Evolutionary conservation across 2,888 invertebrate genomes (phyloP), one percentile per base, ranked within the genome.

Genomic region (Sinotaia quadrata): DNA sequence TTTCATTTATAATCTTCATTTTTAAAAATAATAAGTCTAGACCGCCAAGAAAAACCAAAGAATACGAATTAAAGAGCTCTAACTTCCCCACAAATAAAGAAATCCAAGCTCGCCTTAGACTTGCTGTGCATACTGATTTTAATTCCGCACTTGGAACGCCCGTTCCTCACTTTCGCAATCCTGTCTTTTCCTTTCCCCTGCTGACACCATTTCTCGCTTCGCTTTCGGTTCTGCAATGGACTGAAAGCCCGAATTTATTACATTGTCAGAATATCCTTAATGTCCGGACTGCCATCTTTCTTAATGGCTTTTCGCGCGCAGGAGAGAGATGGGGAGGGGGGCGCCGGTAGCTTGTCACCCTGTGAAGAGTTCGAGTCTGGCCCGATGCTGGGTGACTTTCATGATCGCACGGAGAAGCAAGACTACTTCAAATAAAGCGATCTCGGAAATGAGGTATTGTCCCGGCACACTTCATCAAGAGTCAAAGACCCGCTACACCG

Each of bases 401-500:
- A 41, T 41, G 10, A 41, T 10, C 10, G 41, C 10, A 18, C 10
- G 18, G 41, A 41, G 10, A 41, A 41, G 10, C 10, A 18, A 41
- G 41, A 41, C 41, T 18, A 12, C 41, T 41, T 18, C 41, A 41
- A 10, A 41, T 41, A 41, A 41, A 12, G 41, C 41, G 18, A 10
- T 18, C 41, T 10, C 10, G 41, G 41, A 41, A 41, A 41, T 41
- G 41, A 18, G 41, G 10, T 41, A 41, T 41, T 41, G 41, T 41
- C 41, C 41, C 41, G 41, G 10, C 41, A 12, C 41, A 41, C 41
- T 41, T 41, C 41, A 41, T 41, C 41, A 41, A 41, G 41, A 41
- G 41, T 41, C 41, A 41, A 41, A 41, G 41, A 41, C 41, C 41
- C 41, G 41, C 41, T n/a, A n/a, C n/a, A n/a, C n/a, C n/a, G n/a